These are phyloP conservation scores for Columba janthina DNA, from an alignment of 2,113 vertebrate genomes.

Conservation along the genomic window DNA sequence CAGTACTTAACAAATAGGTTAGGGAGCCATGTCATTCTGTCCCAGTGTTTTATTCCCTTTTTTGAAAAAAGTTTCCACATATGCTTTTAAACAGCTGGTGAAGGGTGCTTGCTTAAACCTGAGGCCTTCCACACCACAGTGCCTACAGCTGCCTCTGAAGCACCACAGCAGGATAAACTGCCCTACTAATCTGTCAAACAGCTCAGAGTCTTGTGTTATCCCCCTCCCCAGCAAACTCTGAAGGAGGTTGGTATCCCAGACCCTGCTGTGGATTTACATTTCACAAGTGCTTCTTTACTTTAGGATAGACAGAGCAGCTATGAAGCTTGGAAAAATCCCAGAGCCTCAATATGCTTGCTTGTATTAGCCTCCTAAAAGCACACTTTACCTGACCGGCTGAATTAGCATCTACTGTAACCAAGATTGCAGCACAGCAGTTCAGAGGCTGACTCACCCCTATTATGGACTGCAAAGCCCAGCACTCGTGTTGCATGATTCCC, in stretches of 20 bases:
- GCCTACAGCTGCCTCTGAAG: not conserved
- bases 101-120: not conserved
- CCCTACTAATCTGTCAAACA: not conserved
- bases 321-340: not conserved
- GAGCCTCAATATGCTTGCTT: not conserved
- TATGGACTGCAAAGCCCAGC: not conserved
- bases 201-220: not conserved
- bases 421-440: conserved; percentile 25
- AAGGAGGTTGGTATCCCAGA: not conserved
- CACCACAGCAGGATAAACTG: not conserved
- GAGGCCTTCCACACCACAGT: not conserved
- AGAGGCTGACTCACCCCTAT: not conserved
- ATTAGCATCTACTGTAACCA: conserved; percentile 39
- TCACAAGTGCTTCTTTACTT: not conserved
- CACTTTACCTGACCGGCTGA: conserved; percentile 42
- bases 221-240: not conserved
- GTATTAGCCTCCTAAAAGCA: not conserved
- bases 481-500: not conserved
- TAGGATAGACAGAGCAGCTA: not conserved
- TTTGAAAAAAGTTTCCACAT: not conserved
- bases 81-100: not conserved
- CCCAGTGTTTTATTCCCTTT: not conserved
- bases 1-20: not conserved
- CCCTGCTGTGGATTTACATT: not conserved
- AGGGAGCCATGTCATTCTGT: not conserved